A percentile compares a stretch with the other conserved stretches of the same genome.
phyloP scores from a whole-genome alignment of 1,140 invertebrate genomes.

The Stegodyphus mimosarum region DNA sequence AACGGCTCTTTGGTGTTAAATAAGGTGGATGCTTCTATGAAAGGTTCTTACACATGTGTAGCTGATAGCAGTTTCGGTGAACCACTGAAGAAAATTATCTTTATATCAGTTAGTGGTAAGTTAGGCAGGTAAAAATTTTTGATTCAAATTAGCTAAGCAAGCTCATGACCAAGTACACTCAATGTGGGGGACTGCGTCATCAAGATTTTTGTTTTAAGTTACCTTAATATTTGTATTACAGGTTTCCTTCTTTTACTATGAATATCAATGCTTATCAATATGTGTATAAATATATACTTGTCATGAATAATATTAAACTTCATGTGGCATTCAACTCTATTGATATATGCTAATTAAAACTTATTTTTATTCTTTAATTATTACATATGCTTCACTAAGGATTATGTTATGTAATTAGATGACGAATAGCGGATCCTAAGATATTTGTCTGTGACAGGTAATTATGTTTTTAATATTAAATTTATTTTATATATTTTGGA shows the following conservation, averaged over 20 bases:
- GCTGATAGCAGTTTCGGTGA: slow-evolving; percentile 58
- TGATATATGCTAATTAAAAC: background rate
- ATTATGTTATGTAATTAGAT: too few relatives aligned
- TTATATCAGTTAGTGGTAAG: slow-evolving; percentile 56
- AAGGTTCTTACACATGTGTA: slow-evolving; percentile 46
- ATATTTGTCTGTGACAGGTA: too few relatives aligned
- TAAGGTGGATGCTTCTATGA: slow-evolving; percentile 4
- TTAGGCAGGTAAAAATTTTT: slow-evolving; percentile 4
- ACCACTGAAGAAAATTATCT: slow-evolving; percentile 50
- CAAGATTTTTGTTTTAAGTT: background rate
- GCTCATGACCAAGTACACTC: background rate
- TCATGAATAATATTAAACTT: background rate
- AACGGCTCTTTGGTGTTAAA: slow-evolving; percentile 35
- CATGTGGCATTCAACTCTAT: background rate
- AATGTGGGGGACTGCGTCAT: too few relatives aligned
- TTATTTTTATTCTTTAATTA: too few relatives aligned
- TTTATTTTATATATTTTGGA: too few relatives aligned
- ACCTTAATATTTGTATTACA: background rate
- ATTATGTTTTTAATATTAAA: too few relatives aligned
- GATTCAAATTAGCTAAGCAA: slow-evolving; percentile 13
- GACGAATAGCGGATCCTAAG: too few relatives aligned
- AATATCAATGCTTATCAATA: background rate
- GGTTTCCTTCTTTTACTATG: background rate
- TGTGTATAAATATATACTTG: background rate
- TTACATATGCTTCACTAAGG: too few relatives aligned